phyloP scores from a whole-genome alignment of 2,888 invertebrate genomes.

The Imbricaverruca yamaguchii region DNA sequence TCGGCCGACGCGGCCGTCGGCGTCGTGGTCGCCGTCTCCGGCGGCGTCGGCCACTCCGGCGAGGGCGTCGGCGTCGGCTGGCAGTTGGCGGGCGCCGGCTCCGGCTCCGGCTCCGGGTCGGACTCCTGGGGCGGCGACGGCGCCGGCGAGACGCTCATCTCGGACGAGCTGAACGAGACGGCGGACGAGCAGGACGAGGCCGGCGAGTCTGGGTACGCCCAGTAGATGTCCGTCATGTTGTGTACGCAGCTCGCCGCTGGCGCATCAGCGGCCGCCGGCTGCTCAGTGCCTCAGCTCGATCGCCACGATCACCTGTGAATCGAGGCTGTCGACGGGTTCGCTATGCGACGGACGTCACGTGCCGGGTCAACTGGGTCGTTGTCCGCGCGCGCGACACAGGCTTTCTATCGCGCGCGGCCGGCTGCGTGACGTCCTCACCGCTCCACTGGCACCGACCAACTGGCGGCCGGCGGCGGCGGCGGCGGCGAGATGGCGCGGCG shows the following conservation, averaged over 20 bases:
- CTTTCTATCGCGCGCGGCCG: background rate
- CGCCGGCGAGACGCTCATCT: slow-evolving; percentile 17
- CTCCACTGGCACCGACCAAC: no score
- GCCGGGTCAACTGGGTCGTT: no score
- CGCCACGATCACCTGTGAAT: no score
- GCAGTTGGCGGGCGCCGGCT: background rate
- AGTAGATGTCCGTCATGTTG: slow-evolving; percentile 11
- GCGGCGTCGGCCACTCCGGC: background rate
- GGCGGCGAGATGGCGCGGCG: background rate
- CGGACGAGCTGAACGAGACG: slow-evolving; percentile 9
- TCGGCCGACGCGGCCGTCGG: background rate
- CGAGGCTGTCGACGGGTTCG: no score
- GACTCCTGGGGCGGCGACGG: background rate
- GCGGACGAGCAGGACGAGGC: slow-evolving; percentile 2
- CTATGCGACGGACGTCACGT: no score
- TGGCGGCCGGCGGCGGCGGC: background rate
- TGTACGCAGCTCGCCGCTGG: background rate
- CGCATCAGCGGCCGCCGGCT: background rate
- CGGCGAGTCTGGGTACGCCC: slow-evolving; percentile 6
- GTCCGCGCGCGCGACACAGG: no score
- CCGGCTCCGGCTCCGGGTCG: background rate
- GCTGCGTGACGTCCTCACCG: no score
- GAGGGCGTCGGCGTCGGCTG: background rate
- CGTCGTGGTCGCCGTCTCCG: background rate
- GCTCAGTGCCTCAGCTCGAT: no score